phyloP scores from a whole-genome alignment of 2,888 invertebrate species.

The Catocala nupta region DNA sequence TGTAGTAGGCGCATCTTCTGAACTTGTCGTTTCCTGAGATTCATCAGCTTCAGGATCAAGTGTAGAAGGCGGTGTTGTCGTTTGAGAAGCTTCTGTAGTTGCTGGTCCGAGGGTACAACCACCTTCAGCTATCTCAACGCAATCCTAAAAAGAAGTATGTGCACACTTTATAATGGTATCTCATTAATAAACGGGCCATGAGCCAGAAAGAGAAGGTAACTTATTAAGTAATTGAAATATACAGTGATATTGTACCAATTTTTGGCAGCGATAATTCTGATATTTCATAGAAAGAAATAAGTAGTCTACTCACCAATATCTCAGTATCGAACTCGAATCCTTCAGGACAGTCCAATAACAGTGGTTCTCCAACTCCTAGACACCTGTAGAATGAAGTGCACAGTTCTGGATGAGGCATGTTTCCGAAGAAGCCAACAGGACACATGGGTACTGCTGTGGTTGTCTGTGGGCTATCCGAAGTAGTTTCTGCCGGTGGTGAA shows the following conservation, averaged over 20 bases:
- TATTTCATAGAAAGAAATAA: no score
- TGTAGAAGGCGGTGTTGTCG: not conserved
- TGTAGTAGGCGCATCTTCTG: not conserved
- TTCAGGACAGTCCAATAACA: not conserved
- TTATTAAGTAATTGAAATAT: no score
- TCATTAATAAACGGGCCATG: no score
- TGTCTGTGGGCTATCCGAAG: no score
- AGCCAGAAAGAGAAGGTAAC: no score
- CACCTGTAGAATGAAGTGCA: not conserved
- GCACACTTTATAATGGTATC: no score
- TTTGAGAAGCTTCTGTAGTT: constrained; percentile 1
- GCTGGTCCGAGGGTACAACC: constrained; percentile 2
- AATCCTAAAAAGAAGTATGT: not conserved
- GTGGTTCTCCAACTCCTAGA: not conserved
- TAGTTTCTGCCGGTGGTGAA: no score
- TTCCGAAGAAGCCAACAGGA: not conserved
- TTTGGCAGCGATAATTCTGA: no score
- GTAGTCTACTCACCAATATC: not conserved
- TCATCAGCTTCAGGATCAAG: no score
- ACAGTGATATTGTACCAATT: no score
- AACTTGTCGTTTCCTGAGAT: not conserved
- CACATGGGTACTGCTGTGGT: not conserved
- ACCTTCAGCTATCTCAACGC: constrained; percentile 20
- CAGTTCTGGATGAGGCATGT: not conserved
- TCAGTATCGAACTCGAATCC: not conserved